Evolutionary conservation across 2,888 invertebrate species (phyloP), one percentile per base, ranked within the genome.

Genomic region (Ochropacha duplaris): DNA sequence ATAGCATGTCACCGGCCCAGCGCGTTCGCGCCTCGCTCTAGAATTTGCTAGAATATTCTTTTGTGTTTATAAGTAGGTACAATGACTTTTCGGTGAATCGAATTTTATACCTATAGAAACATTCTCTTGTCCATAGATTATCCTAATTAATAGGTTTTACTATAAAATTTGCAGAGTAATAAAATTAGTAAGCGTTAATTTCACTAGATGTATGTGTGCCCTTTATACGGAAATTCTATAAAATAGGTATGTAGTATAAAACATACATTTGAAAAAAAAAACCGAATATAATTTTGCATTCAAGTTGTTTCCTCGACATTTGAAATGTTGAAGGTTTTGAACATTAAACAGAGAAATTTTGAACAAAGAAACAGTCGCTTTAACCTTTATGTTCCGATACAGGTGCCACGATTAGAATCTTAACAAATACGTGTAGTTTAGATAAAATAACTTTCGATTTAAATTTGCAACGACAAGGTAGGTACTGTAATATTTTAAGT

Each of bases 1-100:
- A 87, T 88, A 87, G 78, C 87, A 79, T 88, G 89, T 90, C 90
- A 86, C 87, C 87, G 82, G 77, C 78, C 72, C 72, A 74, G 72
- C 72, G 74, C 78, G 85, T 87, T 88, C 87, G 81, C 88, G 85
- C 87, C 83, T 84, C 79, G 84, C 83, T 86, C 84, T 86, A 88
- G 86, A 86, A 86, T 85, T 79, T 81, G 80, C 86, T 88, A 87
- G 84, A 87, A 87, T 85, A 84, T 87, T 86, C 84, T 87, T 87
- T 87, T 83, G 72, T 85, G 81, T 86, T 83, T 83, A 83, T 79
- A 81, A 78, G 74, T 79, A 81, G 77, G 74, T 69, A 78, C 79
- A 78, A 78, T 74, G 72, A 77, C 71, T 76, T 69, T 76, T 66
- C 59, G 58, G 56, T 68, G 64, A 69, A 74, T 65, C 59, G 49